Evolutionary conservation across 2,888 invertebrate species (phyloP).

Genomic region (Acleris literana): DNA sequence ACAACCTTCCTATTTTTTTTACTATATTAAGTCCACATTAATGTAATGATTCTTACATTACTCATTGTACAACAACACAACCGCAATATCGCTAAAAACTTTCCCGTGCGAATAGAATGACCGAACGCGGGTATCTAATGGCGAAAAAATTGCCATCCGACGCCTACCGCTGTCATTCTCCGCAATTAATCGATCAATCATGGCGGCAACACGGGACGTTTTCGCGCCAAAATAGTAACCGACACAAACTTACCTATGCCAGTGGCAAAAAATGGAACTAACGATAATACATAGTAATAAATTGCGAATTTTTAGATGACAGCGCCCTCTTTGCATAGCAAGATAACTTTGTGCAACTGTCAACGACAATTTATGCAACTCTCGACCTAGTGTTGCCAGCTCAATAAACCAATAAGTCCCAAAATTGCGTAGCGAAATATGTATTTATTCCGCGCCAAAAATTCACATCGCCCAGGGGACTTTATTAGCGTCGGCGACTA

Average conservation of each 20-base stretch:
- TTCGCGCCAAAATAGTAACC: conserved; percentile 42
- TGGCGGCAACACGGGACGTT: conserved; percentile 41
- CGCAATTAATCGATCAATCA: conserved; percentile 68
- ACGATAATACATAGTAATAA: not conserved
- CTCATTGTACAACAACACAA: conserved; percentile 32
- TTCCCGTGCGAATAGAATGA: conserved; percentile 37
- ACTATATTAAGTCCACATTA: not conserved
- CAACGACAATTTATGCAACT: conserved; percentile 2
- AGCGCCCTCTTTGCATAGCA: conserved; percentile 2
- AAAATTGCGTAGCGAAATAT: conserved; percentile 35
- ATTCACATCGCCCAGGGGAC: conserved; percentile 65
- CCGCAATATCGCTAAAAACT: conserved; percentile 35
- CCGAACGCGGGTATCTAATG: conserved; percentile 47
- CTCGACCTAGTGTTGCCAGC: conserved; percentile 33
- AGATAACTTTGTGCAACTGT: conserved; percentile 7
- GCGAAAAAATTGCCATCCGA: conserved; percentile 54
- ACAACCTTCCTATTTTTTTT: not conserved
- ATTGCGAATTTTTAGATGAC: not conserved
- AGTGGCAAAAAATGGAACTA: conserved; percentile 13
- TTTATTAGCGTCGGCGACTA: conserved; percentile 76
- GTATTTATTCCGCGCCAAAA: conserved; percentile 51
- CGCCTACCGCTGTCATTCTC: conserved; percentile 49
- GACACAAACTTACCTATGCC: conserved; percentile 14
- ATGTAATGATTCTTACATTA: conserved; percentile 10
- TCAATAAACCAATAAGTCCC: conserved; percentile 29